Percentiles rank a stretch among this genome's conserved stretches.
These are phyloP conservation scores for Agriopis leucophaearia DNA, from an alignment of 2,888 invertebrate genomes.

Conservation along the genomic window DNA sequence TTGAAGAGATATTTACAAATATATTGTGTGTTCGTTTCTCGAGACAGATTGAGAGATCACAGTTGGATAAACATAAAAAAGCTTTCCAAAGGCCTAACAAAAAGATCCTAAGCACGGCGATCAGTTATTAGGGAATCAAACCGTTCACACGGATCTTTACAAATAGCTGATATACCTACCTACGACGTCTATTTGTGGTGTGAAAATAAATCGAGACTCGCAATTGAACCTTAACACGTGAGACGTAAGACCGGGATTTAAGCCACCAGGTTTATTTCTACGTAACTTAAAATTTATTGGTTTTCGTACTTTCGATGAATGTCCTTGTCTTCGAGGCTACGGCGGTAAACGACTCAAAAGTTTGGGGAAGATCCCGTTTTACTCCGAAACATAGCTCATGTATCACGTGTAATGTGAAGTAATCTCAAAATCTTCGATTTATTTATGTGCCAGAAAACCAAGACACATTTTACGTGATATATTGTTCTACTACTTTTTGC, in stretches of 20 bases:
- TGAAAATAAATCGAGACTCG: slow-evolving; percentile 59
- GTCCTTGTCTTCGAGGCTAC: slow-evolving; percentile 56
- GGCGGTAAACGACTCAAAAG: slow-evolving; percentile 57
- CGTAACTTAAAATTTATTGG: slow-evolving; percentile 76
- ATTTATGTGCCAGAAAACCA: slow-evolving; percentile 13
- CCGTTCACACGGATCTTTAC: slow-evolving; percentile 57
- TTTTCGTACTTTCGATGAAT: slow-evolving; percentile 72
- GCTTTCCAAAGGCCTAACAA: slow-evolving; percentile 45
- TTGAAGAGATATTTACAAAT: slow-evolving; percentile 10
- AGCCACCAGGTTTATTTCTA: slow-evolving; percentile 70
- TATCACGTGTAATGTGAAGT: slow-evolving; percentile 30
- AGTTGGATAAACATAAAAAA: slow-evolving; percentile 38
- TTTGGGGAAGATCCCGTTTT: slow-evolving; percentile 41
- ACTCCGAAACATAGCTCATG: slow-evolving; percentile 41
- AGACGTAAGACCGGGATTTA: slow-evolving; percentile 64
- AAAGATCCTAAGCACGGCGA: slow-evolving; percentile 54
- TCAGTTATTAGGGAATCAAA: slow-evolving; percentile 63
- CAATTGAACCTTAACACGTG: slow-evolving; percentile 67
- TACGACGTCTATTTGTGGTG: slow-evolving; percentile 58
- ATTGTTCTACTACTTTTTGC: slow-evolving; percentile 1
- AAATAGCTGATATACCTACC: slow-evolving; percentile 65
- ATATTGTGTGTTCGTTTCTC: slow-evolving; percentile 4
- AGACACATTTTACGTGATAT: slow-evolving; percentile 1
- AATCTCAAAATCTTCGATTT: slow-evolving; percentile 15
- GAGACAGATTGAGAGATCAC: slow-evolving; percentile 36